Percentiles rank a stretch among this genome's conserved stretches.
Evolutionary conservation across 2,888 invertebrate genomes (phyloP).

Genomic region (Leucophenga maculata): DNA sequence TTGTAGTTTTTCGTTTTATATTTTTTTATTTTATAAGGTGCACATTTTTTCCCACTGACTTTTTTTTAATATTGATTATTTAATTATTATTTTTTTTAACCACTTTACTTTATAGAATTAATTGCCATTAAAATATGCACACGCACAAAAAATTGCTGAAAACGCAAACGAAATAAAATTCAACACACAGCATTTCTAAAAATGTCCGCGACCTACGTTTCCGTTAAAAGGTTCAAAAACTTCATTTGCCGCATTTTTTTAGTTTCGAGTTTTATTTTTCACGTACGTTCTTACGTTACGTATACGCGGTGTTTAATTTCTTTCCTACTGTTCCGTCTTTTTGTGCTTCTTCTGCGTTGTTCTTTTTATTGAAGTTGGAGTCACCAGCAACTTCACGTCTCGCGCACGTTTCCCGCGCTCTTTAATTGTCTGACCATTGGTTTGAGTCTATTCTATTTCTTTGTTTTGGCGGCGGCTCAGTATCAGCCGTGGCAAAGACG

Average conservation of each 20-base stretch:
- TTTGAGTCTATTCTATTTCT: slow-evolving; percentile 2
- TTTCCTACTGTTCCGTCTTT: background rate
- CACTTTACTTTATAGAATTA: slow-evolving; percentile 21
- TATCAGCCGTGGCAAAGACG: slow-evolving; percentile 31
- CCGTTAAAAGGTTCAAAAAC: no score
- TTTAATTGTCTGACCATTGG: background rate
- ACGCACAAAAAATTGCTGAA: slow-evolving; percentile 1
- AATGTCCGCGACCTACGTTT: slow-evolving; percentile 15
- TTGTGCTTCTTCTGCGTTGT: slow-evolving; percentile 1
- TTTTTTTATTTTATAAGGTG: slow-evolving; percentile 38
- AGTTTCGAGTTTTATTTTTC: slow-evolving; percentile 23
- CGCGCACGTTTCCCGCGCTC: slow-evolving; percentile 13
- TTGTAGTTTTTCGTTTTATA: background rate
- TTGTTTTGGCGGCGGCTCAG: background rate
- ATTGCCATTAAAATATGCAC: slow-evolving; percentile 45
- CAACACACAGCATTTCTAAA: background rate
- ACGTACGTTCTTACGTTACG: slow-evolving; percentile 13
- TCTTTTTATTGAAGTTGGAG: slow-evolving; percentile 28
- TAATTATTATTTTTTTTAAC: slow-evolving; percentile 10
- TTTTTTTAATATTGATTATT: slow-evolving; percentile 22
- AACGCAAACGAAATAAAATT: slow-evolving; percentile 19
- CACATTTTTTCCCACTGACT: slow-evolving; percentile 4
- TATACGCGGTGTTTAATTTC: background rate
- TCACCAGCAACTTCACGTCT: slow-evolving; percentile 3
- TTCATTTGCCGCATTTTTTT: no score